Conservation (phyloP, 2,797 vertebrate genomes). For the Paramormyrops hopkinsi region DNA sequence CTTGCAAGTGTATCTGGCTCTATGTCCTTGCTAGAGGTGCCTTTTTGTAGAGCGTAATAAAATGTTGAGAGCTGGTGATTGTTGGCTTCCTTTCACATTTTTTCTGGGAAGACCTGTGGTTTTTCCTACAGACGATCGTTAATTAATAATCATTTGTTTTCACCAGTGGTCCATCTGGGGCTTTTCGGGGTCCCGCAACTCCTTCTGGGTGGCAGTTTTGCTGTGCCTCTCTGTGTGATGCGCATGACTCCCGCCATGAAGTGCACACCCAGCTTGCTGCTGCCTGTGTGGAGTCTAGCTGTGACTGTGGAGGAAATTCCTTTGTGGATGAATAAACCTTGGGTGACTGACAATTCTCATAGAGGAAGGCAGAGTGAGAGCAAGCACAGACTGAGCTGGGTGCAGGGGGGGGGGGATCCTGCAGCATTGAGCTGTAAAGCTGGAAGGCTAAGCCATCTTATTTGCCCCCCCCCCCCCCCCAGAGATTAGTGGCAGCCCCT, state of each 20-base stretch:
- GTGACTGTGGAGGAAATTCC: slow-evolving; percentile 33
- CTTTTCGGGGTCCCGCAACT: neutral
- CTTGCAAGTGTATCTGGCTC: neutral
- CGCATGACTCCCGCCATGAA: neutral
- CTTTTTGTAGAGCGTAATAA: neutral
- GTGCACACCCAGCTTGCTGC: neutral
- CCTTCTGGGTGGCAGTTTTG: slow-evolving; percentile 4
- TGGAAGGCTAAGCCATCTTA: neutral
- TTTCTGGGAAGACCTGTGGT: neutral
- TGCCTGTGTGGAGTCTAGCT: slow-evolving; percentile 28
- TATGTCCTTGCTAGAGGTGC: slow-evolving; percentile 10
- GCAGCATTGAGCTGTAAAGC: neutral
- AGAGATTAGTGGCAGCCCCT: neutral
- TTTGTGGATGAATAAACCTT: slow-evolving; percentile 38
- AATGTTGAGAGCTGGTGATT: slow-evolving; percentile 1
- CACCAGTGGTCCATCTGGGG: neutral
- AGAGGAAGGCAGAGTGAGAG: slow-evolving; percentile 5
- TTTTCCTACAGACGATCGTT: neutral
- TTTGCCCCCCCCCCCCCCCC: neutral
- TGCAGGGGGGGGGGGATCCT: neutral
- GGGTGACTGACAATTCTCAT: slow-evolving; percentile 29
- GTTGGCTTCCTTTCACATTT: slow-evolving; percentile 18
- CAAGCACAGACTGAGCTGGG: neutral
- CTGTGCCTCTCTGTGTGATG: neutral
- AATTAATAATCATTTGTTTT: neutral